phyloP scores from a whole-genome alignment of 2,797 vertebrate genomes.

The Clarias platycephalus region DNA sequence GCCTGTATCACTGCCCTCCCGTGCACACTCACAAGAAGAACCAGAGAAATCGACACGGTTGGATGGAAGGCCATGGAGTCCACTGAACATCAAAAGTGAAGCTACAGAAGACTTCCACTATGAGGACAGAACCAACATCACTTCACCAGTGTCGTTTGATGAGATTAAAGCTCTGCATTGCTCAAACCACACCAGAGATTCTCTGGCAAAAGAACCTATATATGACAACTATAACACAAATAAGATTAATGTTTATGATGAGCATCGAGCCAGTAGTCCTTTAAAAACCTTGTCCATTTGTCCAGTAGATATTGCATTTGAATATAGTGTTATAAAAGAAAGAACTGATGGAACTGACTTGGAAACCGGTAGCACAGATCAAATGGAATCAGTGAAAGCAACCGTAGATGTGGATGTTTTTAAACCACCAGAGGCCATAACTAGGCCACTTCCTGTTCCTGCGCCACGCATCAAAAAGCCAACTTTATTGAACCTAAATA shows the following conservation, averaged over 20 bases:
- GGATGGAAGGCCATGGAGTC: neutral
- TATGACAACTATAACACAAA: slow-evolving; percentile 4
- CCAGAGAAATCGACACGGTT: neutral
- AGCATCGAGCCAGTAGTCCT: neutral
- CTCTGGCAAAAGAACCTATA: slow-evolving; percentile 4
- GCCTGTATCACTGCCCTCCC: neutral
- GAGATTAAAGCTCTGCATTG: neutral
- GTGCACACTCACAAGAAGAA: slow-evolving; percentile 23
- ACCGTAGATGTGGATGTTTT: slow-evolving; percentile 1
- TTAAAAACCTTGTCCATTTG: neutral
- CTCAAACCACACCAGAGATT: neutral
- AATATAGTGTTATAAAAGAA: slow-evolving; percentile 7
- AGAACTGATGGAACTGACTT: neutral
- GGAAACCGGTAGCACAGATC: neutral
- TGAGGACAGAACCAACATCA: slow-evolving; percentile 20
- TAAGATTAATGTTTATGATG: neutral
- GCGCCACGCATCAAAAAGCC: slow-evolving; percentile 29
- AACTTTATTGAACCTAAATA: slow-evolving; percentile 15
- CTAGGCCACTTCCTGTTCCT: slow-evolving; percentile 37
- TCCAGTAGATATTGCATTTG: neutral
- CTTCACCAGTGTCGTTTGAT: neutral
- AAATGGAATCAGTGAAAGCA: slow-evolving; percentile 10
- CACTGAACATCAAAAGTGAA: neutral
- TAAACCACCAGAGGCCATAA: neutral
- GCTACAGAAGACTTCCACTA: slow-evolving; percentile 60